Base-by-base conservation (phyloP, 2,797 vertebrate genomes). In the Diplodus sargus region DNA sequence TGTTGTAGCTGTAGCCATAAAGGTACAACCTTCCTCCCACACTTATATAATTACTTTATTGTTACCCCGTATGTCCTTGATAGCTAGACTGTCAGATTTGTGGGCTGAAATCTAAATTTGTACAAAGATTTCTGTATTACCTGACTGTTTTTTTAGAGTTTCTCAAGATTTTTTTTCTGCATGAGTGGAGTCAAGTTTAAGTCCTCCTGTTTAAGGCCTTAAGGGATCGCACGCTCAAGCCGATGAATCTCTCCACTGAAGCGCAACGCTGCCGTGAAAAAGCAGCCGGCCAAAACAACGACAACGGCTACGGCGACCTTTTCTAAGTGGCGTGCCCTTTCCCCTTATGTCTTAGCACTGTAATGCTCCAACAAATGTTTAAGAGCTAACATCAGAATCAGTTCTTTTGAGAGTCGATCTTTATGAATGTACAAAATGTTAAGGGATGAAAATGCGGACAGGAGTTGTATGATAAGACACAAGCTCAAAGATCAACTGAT, bases 291-390 rank as follows among this genome's bases (percentile, higher is more conserved):
- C 72, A 58, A 62, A 73, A 69, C 52, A 81, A 45, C 67, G 74
- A 65, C 66, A 67, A 69, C 43, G 79, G 30, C 66, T 67, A 69
- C 48, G 79, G 30, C 67, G 74, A 65, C 72, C 15, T 80, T 39
- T 76, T 56, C 76, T 81, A 70, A 2, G 78, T 39, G 78, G 66
- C 69, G 14, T 85, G 81, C 18, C 73, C 74, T 82, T 85, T 81
- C 61, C 54, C 49, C 80, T 71, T 69, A 64, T 82, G 73, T 56
- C 68, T 61, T 73, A 53, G 28, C 64, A 58, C 22, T 42, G 59
- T 11, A 23, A 61, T 28, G 25, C 28, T 48, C 30, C 56, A 47
- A 73, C 48, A 78, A 83, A 74, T 80, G 78, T 43, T 74, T 47
- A 60, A 85, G 30, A 70, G 22, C 45, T 39, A 49, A 74, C 58